Conservation (phyloP, 2,888 invertebrate species). For the Ormyrus rosae region DNA sequence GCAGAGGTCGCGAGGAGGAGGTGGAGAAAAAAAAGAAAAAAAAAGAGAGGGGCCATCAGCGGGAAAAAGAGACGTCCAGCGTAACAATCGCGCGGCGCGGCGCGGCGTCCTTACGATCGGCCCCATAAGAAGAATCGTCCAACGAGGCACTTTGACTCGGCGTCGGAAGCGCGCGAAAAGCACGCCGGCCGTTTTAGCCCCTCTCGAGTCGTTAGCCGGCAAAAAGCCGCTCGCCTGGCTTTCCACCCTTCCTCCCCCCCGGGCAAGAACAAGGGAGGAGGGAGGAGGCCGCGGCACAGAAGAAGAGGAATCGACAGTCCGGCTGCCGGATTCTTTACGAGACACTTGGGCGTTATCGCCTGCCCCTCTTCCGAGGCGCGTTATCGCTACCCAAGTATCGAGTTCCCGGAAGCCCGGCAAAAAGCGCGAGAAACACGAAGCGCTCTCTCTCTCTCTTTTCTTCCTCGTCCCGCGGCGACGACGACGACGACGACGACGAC, state of each 20-base stretch:
- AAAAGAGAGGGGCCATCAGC: too few relatives aligned
- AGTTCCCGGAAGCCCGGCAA: constrained; percentile 24
- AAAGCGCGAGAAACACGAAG: constrained; percentile 44
- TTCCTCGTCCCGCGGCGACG: background rate
- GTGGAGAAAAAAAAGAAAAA: too few relatives aligned
- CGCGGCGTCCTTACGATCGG: too few relatives aligned
- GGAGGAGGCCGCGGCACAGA: too few relatives aligned
- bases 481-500: background rate
- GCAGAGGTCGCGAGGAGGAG: too few relatives aligned
- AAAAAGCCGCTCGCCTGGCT: constrained; percentile 20
- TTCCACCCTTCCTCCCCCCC: background rate
- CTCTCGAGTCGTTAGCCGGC: constrained; percentile 1
- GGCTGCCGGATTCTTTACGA: constrained; percentile 55
- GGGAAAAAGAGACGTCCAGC: too few relatives aligned
- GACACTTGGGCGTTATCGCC: constrained; percentile 58
- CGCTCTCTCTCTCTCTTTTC: constrained; percentile 6
- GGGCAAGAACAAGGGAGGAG: constrained; percentile 1
- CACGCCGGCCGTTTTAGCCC: background rate
- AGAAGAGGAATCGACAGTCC: too few relatives aligned
- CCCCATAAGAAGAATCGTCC: background rate
- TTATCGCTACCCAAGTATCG: constrained; percentile 24
- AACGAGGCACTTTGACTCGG: constrained; percentile 1
- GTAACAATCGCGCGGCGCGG: too few relatives aligned
- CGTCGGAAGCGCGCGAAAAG: background rate
- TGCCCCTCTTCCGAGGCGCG: constrained; percentile 37